Conservation (phyloP, 1,140 invertebrate species). For the Periplaneta americana region DNA sequence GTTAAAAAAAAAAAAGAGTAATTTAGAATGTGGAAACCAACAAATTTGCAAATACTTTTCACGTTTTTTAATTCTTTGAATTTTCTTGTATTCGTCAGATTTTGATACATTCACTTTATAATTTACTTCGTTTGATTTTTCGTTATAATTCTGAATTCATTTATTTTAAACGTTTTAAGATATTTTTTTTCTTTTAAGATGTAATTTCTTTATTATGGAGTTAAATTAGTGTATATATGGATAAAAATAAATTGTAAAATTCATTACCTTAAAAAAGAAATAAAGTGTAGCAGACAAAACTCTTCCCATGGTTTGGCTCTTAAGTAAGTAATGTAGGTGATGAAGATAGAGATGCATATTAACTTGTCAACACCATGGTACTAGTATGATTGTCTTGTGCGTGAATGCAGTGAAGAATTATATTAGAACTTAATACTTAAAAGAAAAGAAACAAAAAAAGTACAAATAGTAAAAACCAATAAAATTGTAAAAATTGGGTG, state of each 20-base stretch:
- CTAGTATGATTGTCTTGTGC: too few relatives aligned
- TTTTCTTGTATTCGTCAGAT: neutral
- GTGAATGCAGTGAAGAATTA: neutral
- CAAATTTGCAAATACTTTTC: neutral
- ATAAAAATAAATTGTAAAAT: neutral
- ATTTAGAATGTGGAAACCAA: too few relatives aligned
- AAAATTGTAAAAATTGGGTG: neutral
- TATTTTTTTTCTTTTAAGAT: neutral
- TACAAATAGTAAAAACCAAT: neutral
- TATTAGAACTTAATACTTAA: neutral
- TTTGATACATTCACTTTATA: neutral
- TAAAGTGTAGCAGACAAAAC: too few relatives aligned
- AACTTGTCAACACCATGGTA: neutral
- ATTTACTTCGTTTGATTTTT: neutral
- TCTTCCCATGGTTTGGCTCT: neutral
- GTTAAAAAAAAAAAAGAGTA: neutral
- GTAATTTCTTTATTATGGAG: neutral
- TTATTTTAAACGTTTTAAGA: neutral
- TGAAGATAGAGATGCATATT: neutral
- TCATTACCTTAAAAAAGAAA: neutral
- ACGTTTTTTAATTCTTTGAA: too few relatives aligned
- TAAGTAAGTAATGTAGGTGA: neutral
- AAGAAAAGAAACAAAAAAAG: neutral
- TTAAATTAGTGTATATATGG: neutral
- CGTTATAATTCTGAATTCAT: neutral